Base-by-base conservation (phyloP, 1,140 invertebrate species). In the Musca domestica region DNA sequence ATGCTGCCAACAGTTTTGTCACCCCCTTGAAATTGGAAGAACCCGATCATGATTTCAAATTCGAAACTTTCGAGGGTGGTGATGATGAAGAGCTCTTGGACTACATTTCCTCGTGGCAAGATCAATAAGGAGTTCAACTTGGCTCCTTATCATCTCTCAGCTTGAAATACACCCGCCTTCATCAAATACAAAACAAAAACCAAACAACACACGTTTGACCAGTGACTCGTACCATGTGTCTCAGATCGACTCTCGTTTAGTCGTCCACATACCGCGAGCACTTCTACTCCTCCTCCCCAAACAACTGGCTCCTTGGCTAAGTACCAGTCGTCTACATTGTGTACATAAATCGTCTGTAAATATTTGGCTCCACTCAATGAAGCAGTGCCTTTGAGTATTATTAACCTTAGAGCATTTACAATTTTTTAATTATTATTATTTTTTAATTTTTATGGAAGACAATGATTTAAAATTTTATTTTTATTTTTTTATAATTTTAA, bases 21-120 rank as follows among this genome's bases (percentile, higher is more conserved):
- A 77, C n/a, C 58, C 73, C 73, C 51, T 70, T 78, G 15, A 77
- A 76, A 64, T 70, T 77, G 66, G 77, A 79, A 52, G 81, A 25
- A 73, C 47, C 47, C 46, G 30, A 51, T 48, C 65, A 75, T 41
- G 81, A 84, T 61, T 81, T 83, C 69, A 86, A 87, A 71, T 86
- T 86, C n/a, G 88, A 90, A 65, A 83, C 85, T 68, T 90, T 90
- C 75, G 90, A 92, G 72, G 93, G 91, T 76, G 91, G 91, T 17
- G 93, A 95, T 78, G 95, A 96, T 81, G 94, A 95, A 80, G 93
- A 95, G 74, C 86, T 96, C 1, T 86, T 96, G 34, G 94, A 96
- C 75, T 93, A 91, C 69, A 93, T 95, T 74, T 91, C 89, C 19
- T 93, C 91, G 86, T 96, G 92, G 92, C 92, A 95, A 82, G 86